Base-by-base conservation (phyloP, 2,797 vertebrate genomes). In the Trachurus trachurus region DNA sequence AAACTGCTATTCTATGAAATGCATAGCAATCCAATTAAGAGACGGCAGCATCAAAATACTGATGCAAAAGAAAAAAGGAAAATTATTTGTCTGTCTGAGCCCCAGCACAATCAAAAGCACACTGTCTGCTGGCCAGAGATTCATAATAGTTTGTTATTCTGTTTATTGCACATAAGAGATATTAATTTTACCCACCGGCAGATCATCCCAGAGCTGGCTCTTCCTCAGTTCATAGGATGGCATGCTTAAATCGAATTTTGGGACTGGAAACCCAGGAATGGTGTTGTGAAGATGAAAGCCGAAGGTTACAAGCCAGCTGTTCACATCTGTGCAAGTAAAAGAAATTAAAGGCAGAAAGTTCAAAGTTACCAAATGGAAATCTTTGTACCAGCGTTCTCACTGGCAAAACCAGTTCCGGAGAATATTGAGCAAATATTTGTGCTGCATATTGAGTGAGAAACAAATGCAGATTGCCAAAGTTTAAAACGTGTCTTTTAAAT, bases 221-320 rank as follows among this genome's bases (percentile, higher is more conserved):
- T 97, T 99, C 84, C 92, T 92, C 74, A 99, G 96, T 79, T 99
- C 98, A 1, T 98, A 99, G 1, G 98, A 99, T 1, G 97, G 96
- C 89, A 97, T 95, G 71, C 96, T 97, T 92, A 98, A 93, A 90
- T 98, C 98, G 80, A 99, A 97, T 89, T 97, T 97, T 0, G 98
- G 98, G 45, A 97, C 96, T 0, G 97, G 97, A 89, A 97, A 99
- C 37, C 98, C 98, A 81, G 98, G 98, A 90, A 99, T 99, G 81
- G 97, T 98, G 80, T 99, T 99, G 94, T 99, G 98, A 69, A 99
- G 97, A 91, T 99, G 98, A 93, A 99, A 99, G 63, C 98, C 98
- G 4, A 99, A 99, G n/a, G 98, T 99, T 87, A 99, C 97, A 57
- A 99, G 96, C 98, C 98, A 99, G 93, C 96, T 99, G 95, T 99